phyloP scores from a whole-genome alignment of 2,113 vertebrate genomes.

The Pachycephala philippinensis region DNA sequence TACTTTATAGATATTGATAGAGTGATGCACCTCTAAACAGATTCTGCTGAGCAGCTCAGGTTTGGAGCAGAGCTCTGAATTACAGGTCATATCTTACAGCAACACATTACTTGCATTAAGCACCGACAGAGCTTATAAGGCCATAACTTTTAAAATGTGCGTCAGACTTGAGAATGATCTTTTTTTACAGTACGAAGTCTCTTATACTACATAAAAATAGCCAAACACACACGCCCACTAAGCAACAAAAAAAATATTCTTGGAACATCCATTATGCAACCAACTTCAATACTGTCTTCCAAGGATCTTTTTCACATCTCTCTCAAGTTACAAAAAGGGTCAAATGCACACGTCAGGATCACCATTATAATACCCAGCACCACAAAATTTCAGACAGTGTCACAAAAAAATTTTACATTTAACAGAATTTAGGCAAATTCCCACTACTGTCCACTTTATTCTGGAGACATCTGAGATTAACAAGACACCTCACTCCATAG shows the following conservation, averaged over 20 bases:
- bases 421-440: neutral
- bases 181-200: neutral
- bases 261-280: neutral
- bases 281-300: neutral
- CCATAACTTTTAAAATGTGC: neutral
- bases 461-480: neutral
- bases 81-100: neutral
- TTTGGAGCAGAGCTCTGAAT: neutral
- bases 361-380: neutral
- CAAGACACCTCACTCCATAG: neutral
- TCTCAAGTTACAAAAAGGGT: neutral
- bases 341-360: neutral
- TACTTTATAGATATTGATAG: neutral
- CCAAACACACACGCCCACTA: neutral
- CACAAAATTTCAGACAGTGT: neutral
- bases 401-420: neutral
- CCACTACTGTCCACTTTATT: neutral
- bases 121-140: neutral
- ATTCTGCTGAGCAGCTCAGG: neutral
- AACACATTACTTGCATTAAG: neutral
- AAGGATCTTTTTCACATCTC: neutral
- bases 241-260: neutral
- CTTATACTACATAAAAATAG: neutral
- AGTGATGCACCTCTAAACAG: neutral
- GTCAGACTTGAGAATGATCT: neutral